Base-by-base conservation (phyloP, 2,797 vertebrate species). In the Tapirus indicus region DNA sequence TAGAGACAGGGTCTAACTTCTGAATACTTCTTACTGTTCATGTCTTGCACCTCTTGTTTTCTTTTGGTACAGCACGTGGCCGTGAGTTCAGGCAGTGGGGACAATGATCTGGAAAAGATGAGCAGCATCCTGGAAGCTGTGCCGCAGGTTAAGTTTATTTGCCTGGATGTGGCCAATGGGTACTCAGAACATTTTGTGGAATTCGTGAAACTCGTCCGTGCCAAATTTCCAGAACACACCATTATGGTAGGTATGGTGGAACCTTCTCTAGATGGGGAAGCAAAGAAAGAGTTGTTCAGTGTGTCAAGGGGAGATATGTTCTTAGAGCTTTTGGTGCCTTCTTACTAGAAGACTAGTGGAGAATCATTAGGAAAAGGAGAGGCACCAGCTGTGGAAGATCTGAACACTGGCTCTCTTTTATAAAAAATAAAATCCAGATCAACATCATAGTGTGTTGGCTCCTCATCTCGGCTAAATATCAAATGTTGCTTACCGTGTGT, bases 181-280 rank as follows among this genome's bases (percentile, higher is more conserved):
- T 99, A 99, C 98, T 99, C 99, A 0, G 99, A 99, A 97, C 99
- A 99, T 97, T 99, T 99, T 98, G 99, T 99, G 98, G 99, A 99
- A 98, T 99, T 99, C 41, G 99, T 99, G 97, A 99, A 99, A 98
- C 99, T 98, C 0, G 99, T 99, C 95, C 99, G 99, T 91, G 98
- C 98, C 86, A 99, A 98, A 95, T 99, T 99, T 95, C 99, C 99
- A 6, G 99, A 99, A 97, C 99, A 99, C 98, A 99, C 99, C 93
- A 99, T 99, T 96, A 99, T 99, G 99, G 99, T 99, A 99, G 98
- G 99, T 98, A 38, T 62, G 56, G 56, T 41, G 35, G 78, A n/a
- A 25, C 10, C 5, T 1, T 6, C 21, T 77, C 21, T 11, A 4
- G 32, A 0, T 41, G 68, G 54, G 79, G 75, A 29, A 25, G 12